These are phyloP conservation scores for Malacosoma neustria DNA, from an alignment of 2,888 invertebrate species.

Conservation along the genomic window DNA sequence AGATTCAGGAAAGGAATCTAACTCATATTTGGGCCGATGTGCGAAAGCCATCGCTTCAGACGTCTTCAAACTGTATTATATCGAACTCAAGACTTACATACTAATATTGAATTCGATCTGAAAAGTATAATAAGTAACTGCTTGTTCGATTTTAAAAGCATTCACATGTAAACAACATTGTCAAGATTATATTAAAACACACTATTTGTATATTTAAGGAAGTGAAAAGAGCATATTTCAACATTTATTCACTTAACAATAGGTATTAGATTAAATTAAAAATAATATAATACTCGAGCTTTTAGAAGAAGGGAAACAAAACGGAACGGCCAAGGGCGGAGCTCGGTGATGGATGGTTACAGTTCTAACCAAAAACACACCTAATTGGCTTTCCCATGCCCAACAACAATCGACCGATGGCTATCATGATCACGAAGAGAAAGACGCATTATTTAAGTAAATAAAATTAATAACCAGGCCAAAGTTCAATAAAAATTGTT, in stretches of 20 bases:
- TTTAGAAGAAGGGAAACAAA: conserved; percentile 28
- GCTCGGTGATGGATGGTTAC: conserved; percentile 54
- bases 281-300: conserved; percentile 9
- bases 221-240: background rate
- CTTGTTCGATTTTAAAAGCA: no score
- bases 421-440: conserved; percentile 27
- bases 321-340: conserved; percentile 49
- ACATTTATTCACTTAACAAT: background rate
- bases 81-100: no score
- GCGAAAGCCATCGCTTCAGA: no score
- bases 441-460: conserved; percentile 5
- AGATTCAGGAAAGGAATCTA: no score
- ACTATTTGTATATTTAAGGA: background rate
- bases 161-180: no score
- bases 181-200: no score
- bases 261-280: conserved; percentile 8
- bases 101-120: no score
- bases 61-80: no score
- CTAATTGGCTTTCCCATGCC: conserved; percentile 61
- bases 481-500: background rate
- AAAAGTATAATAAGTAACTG: no score
- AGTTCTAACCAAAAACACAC: conserved; percentile 55
- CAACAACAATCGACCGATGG: conserved; percentile 28
- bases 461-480: background rate
- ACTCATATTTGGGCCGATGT: no score